Conservation (phyloP, 1,140 invertebrate genomes). For the Brachystomella parvula region DNA sequence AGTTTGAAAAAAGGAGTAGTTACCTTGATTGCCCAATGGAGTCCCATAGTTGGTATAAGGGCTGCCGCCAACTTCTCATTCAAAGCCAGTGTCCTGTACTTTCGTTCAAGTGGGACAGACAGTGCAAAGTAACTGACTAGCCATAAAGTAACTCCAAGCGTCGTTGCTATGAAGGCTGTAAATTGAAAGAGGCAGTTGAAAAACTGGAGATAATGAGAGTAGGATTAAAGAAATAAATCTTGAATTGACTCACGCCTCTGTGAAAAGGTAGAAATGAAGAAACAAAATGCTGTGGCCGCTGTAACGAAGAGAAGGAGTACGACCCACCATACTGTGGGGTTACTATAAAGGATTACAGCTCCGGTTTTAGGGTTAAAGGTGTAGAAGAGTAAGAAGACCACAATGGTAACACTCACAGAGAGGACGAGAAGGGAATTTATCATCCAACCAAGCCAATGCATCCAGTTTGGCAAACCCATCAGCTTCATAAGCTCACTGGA, state of each 20-base stretch:
- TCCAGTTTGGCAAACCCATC: conserved; percentile 28
- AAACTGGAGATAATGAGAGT: background rate
- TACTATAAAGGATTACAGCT: conserved; percentile 23
- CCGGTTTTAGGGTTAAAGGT: conserved; percentile 24
- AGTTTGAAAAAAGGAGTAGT: background rate
- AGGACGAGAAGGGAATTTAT: conserved; percentile 30
- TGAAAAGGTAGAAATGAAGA: conserved; percentile 37
- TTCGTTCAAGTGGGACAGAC: conserved; percentile 3
- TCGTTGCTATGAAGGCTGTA: conserved; percentile 33
- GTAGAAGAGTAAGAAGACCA: conserved; percentile 27
- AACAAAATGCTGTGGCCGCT: conserved; percentile 30
- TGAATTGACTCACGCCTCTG: conserved; percentile 24
- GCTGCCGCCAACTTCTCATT: conserved; percentile 19
- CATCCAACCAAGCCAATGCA: conserved; percentile 38
- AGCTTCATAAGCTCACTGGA: conserved; percentile 27
- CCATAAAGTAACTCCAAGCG: conserved; percentile 33
- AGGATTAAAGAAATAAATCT: conserved; percentile 1
- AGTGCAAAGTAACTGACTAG: conserved; percentile 23
- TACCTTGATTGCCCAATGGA: conserved; percentile 30
- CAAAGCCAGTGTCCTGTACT: conserved; percentile 17
- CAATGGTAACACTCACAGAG: conserved; percentile 28
- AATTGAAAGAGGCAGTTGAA: conserved; percentile 5
- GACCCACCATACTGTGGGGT: conserved; percentile 35
- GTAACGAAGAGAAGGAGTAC: conserved; percentile 28
- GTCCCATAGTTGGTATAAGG: conserved; percentile 30